Conservation (phyloP, 2,888 invertebrate genomes). For the Gastrophysa polygoni region DNA sequence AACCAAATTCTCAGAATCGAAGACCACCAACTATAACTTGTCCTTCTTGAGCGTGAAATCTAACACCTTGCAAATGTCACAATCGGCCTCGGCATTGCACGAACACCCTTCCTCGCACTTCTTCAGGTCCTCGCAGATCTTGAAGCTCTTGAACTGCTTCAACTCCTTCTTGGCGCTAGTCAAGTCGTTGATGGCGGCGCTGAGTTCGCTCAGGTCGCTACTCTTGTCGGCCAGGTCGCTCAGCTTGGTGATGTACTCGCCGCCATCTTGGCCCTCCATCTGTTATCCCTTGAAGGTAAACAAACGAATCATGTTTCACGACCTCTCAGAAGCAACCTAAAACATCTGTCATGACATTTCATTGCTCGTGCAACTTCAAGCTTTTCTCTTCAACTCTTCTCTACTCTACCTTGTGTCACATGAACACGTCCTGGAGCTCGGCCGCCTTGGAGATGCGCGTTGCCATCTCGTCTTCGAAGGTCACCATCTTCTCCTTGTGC, state of each 20-base stretch:
- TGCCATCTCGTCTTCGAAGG: slow-evolving; percentile 76
- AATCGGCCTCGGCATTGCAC: slow-evolving; percentile 56
- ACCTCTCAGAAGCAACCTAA: no score
- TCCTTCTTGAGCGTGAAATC: slow-evolving; percentile 57
- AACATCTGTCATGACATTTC: no score
- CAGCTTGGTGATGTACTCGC: slow-evolving; percentile 28
- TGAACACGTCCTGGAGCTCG: slow-evolving; percentile 74
- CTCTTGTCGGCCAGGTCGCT: slow-evolving; percentile 26
- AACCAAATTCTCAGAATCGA: slow-evolving; percentile 18
- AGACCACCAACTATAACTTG: slow-evolving; percentile 46
- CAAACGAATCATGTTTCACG: no score
- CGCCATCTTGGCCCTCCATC: slow-evolving; percentile 14
- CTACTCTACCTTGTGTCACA: slow-evolving; percentile 77
- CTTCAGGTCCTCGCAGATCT: slow-evolving; percentile 56
- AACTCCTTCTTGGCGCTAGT: slow-evolving; percentile 51
- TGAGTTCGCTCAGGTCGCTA: slow-evolving; percentile 35
- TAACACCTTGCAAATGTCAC: slow-evolving; percentile 57
- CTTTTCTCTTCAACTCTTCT: no score
- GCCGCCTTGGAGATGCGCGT: slow-evolving; percentile 36
- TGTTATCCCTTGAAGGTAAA: no score
- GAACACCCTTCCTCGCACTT: slow-evolving; percentile 57
- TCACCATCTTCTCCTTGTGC: slow-evolving; percentile 78
- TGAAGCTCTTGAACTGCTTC: slow-evolving; percentile 54
- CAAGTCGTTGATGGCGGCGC: slow-evolving; percentile 44
- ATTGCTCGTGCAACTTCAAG: no score